phyloP scores from a whole-genome alignment of 2,797 vertebrate species.

The Pipistrellus nathusii region DNA sequence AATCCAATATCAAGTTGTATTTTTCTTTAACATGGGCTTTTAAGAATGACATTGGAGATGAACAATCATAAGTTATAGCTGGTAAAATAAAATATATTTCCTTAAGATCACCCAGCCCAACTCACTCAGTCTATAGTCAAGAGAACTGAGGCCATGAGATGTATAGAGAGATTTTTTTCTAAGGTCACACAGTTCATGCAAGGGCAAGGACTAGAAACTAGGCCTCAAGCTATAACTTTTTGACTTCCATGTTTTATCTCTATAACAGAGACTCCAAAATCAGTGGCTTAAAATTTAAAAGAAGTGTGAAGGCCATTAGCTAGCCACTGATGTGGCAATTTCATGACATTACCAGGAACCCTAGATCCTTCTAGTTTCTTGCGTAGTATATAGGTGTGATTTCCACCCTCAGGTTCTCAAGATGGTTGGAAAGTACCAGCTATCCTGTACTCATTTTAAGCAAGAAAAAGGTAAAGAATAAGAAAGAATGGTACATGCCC shows the following conservation, averaged over 20 bases:
- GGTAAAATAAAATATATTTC: background rate
- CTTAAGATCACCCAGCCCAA: background rate
- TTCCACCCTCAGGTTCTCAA: background rate
- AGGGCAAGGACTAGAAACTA: background rate
- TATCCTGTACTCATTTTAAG: background rate
- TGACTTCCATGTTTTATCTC: background rate
- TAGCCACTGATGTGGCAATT: background rate
- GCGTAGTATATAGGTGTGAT: background rate
- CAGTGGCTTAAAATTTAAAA: background rate
- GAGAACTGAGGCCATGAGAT: background rate
- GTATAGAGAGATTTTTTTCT: constrained; percentile 4
- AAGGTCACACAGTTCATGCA: background rate
- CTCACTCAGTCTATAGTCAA: background rate
- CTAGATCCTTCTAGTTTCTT: background rate
- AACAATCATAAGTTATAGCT: background rate
- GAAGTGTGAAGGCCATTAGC: background rate
- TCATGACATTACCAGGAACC: background rate
- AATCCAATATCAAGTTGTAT: background rate
- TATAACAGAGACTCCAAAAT: background rate
- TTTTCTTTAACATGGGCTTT: constrained; percentile 47
- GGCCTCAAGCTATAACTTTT: background rate
- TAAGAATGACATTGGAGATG: constrained; percentile 7
- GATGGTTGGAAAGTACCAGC: background rate
- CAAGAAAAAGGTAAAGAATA: background rate
- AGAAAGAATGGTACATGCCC: background rate